Evolutionary conservation across 2,113 vertebrate species (phyloP), one percentile per base, ranked within the genome.

Genomic region (Sitta europaea): DNA sequence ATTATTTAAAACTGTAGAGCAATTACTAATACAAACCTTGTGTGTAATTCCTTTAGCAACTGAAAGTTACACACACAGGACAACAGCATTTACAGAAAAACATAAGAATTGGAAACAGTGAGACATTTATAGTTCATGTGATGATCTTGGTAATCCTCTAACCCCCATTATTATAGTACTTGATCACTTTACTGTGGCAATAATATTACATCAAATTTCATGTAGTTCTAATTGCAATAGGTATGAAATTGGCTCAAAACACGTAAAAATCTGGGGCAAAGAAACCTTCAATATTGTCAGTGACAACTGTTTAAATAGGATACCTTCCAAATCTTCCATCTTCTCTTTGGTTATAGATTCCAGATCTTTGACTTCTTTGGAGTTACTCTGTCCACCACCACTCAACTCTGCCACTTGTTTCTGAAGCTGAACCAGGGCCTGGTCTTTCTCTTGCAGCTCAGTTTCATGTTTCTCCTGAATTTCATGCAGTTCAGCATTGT

Each of bases 261-360:
- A 85, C 0, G 0, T 17, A 31, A 36, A 7, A 38, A n/a, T 8
- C 17, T 25, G 29, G n/a, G 15, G 16, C 51, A 88, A 70, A 82
- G 22, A 33, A 82, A 25, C 6, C 5, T 11, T 63, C 59, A 14
- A 14, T 3, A 33, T 2, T 61, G 28, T 61, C 54, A 53, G 3
- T 47, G 67, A 43, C 23, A 67, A 17, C 9, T 47, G 38, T 21
- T 95, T 72, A 18, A 55, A 59, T 0, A 73, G 35, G 24, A 40
- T 96, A 99, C 99, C 99, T 98, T 99, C 98, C 72, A 99, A 96
- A 50, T 99, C 96, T 20, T 97, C 91, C 31, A 98, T 62, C 89
- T 96, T 98, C 72, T 98, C 97, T 67, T 94, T 75, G 21, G 95
- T 85, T 75, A 91, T 24, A 61, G 93, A 36, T 23, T 98, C 97